Evolutionary conservation across 2,113 vertebrate genomes (phyloP), one percentile per base, ranked within the genome.

Genomic region (Eudyptes chrysolophus): DNA sequence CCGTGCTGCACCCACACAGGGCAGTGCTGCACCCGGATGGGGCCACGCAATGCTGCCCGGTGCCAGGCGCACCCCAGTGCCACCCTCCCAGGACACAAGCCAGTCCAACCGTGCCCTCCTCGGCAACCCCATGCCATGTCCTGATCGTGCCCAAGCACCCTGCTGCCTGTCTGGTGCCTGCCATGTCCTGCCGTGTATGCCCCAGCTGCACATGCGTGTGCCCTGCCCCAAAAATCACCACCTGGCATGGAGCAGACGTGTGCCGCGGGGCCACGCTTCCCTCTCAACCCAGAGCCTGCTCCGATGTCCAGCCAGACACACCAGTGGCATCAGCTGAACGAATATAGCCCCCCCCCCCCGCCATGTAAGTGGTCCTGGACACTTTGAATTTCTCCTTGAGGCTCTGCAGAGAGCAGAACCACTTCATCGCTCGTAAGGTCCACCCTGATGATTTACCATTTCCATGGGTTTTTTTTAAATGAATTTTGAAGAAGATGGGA

Each of bases 281-380:
- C 52, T 46, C 34, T 36, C 1, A 2, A 78, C 40, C 25, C 30
- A 16, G 16, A 78, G 25, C 14, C 30, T 1, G 0, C 30, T 58
- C 27, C 26, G 26, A 29, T 30, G 27, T 25, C 52, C 27, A 52
- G 16, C 29, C 29, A 32, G 69, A 42, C 55, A 44, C 26, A 87
- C 26, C 49, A 65, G 42, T 0, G 0, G 51, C 42, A 57, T 49
- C 0, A 0, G 1, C 10, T 57, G 46, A 38, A 8, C 1, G 0
- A 15, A 34, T 7, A 18, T 32, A 14, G 38, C 40, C 40, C 40
- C 14, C 40, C 40, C 7, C 17, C 6, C 2, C 7, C 44, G 4
- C 3, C 4, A 9, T 0, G 1, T 0, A 0, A 55, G 22, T 25
- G 7, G 7, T 68, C 32, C 54, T 77, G 57, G 44, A 26, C 1